Percentiles rank a stretch among this genome's conserved stretches.
Conservation (phyloP, 1,140 invertebrate species). For the Trichonephila clavata region DNA sequence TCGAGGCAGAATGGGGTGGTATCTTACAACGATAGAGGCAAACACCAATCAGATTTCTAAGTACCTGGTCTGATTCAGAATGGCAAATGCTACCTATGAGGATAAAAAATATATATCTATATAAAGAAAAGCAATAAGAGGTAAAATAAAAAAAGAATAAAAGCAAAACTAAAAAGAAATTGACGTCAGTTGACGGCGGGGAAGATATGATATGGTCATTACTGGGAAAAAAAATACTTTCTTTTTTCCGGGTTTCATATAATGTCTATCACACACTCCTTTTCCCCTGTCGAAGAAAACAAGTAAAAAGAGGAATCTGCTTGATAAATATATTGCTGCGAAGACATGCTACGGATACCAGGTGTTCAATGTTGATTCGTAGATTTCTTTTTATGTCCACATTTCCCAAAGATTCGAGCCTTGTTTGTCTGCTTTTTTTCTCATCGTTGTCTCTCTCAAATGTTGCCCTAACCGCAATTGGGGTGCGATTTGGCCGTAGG, state of each 20-base stretch:
- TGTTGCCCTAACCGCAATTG: constrained; percentile 58
- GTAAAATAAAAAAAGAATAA: neutral
- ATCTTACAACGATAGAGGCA: neutral
- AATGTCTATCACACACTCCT: constrained; percentile 60
- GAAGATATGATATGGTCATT: constrained; percentile 70
- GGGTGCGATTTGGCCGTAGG: constrained; percentile 51
- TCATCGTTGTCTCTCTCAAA: neutral
- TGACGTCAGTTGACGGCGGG: constrained; percentile 34
- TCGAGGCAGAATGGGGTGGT: neutral
- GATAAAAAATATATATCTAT: neutral
- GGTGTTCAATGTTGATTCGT: constrained; percentile 67
- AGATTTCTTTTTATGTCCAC: constrained; percentile 59
- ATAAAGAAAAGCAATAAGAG: neutral
- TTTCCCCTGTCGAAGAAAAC: neutral
- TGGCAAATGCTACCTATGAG: neutral
- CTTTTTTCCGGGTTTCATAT: constrained; percentile 38
- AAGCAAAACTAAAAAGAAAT: constrained; percentile 22
- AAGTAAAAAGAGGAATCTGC: constrained; percentile 46
- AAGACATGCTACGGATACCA: constrained; percentile 61
- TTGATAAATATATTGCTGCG: constrained; percentile 68
- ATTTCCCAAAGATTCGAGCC: constrained; percentile 19
- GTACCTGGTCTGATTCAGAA: constrained; percentile 36
- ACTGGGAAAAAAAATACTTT: constrained; percentile 8
- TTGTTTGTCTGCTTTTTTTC: neutral
- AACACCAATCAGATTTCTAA: constrained; percentile 50